phyloP scores from a whole-genome alignment of 2,888 invertebrate species.

The Platypus cylindrus region DNA sequence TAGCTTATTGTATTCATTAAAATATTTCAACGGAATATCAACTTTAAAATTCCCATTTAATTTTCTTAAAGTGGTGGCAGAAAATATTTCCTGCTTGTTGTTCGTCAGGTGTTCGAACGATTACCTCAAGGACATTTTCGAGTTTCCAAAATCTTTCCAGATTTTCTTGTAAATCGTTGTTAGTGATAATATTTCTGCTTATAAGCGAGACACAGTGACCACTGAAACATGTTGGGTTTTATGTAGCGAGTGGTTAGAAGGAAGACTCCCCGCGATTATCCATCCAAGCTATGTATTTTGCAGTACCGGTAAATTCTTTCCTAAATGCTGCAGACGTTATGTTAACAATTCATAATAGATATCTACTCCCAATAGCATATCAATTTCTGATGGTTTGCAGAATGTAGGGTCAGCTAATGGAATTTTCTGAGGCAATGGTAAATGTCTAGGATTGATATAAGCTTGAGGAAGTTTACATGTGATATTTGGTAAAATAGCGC shows the following conservation, averaged over 20 bases:
- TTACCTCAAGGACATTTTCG: not conserved
- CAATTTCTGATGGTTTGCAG: slow-evolving; percentile 1
- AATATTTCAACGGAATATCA: slow-evolving; percentile 4
- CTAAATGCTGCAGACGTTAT: too few relatives aligned
- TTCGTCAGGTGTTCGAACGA: not conserved
- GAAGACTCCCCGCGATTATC: slow-evolving; percentile 4
- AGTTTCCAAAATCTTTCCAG: slow-evolving; percentile 3
- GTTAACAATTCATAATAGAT: slow-evolving; percentile 3
- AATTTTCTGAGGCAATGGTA: not conserved
- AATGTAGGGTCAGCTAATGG: slow-evolving; percentile 4
- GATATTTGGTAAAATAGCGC: slow-evolving; percentile 1
- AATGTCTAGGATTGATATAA: not conserved
- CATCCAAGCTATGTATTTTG: slow-evolving; percentile 6
- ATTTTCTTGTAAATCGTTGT: not conserved
- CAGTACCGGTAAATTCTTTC: slow-evolving; percentile 1
- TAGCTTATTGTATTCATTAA: not conserved
- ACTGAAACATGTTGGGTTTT: too few relatives aligned
- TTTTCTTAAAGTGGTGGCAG: not conserved
- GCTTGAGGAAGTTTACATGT: not conserved
- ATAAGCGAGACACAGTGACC: too few relatives aligned
- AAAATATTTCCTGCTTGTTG: slow-evolving; percentile 2
- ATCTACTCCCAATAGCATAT: slow-evolving; percentile 5
- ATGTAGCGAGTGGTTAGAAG: too few relatives aligned
- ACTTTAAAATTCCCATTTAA: slow-evolving; percentile 4
- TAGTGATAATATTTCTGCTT: too few relatives aligned